Base-by-base conservation (phyloP, 2,797 vertebrate genomes). In the Xerus rutilus region DNA sequence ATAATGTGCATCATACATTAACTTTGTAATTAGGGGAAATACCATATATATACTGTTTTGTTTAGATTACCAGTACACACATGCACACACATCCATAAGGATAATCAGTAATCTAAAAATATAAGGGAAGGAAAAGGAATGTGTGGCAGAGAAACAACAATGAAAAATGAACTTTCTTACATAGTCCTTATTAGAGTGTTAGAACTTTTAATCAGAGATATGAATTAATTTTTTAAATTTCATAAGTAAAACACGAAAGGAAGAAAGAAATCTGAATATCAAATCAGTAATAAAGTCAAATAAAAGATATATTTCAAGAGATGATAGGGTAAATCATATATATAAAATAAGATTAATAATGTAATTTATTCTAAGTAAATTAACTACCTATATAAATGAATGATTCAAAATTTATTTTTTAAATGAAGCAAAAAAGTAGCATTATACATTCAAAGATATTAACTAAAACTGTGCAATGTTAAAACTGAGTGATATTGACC, bases 381-480 rank as follows among this genome's bases (percentile, higher is more conserved):
- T 81, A 52, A 74, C 9, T 62, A 69, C 52, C 2, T 74, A 49
- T 52, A 21, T 72, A 79, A 77, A 72, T 49, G 6, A 69, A 59
- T 23, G 30, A 28, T 52, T 6, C 45, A 89, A 89, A 57, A 1
- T 64, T 64, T 32, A 92, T 72, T 81, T 94, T 69, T 30, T 28
- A 52, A 47, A 89, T 47, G 43, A 92, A 70, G 5, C 1, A 95
- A 96, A 84, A 84, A 74, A 86, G 28, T 74, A 18, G 13, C 74
- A 86, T 77, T 39, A 70, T 65, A 43, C 73, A 54, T 73, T 23
- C 3, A 77, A 89, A 84, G n/a, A 35, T 7, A 72, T 86, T 54
- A 86, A 32, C 39, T 83, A 82, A 87, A 89, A 6, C 11, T 23
- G 14, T 52, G 6, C 17, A 85, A 49, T 54, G 4, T 81, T 92